These are phyloP conservation scores for Panthera tigris DNA, from an alignment of 2,113 vertebrate species.

Conservation along the genomic window DNA sequence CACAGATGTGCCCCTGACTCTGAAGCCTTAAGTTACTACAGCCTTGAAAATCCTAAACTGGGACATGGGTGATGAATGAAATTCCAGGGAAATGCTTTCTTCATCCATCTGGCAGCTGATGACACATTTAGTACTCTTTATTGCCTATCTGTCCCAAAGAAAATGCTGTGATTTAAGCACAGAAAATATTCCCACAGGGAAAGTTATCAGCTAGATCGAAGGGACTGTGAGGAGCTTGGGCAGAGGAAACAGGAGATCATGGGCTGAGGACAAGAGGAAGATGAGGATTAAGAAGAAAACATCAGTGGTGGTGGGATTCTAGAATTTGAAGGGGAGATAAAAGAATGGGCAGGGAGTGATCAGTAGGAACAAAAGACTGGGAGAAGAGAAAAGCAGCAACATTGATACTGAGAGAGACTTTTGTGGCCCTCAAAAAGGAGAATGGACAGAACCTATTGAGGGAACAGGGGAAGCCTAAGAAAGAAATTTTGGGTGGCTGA, in stretches of 20 bases:
- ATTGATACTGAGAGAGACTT: not conserved
- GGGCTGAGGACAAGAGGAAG: constrained; percentile 43
- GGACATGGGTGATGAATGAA: constrained; percentile 72
- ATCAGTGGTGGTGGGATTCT: not conserved
- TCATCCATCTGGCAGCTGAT: constrained; percentile 71
- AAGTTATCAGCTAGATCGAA: constrained; percentile 20
- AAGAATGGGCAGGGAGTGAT: not conserved
- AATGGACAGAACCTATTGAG: not conserved
- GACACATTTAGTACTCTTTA: constrained; percentile 77
- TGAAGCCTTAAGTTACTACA: constrained; percentile 5
- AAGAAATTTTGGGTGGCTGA: not conserved
- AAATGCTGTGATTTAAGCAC: constrained; percentile 67
- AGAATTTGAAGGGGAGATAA: not conserved
- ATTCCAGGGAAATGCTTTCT: constrained; percentile 66
- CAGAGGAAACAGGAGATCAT: not conserved
- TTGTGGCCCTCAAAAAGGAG: not conserved
- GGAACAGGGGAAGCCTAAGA: not conserved
- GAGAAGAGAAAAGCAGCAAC: not conserved
- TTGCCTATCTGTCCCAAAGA: constrained; percentile 62
- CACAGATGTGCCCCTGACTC: constrained; percentile 36
- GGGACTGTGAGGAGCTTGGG: not conserved
- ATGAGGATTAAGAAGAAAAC: not conserved
- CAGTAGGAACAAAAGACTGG: not conserved
- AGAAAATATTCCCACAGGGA: constrained; percentile 53
- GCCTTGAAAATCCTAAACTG: constrained; percentile 50